Evolutionary conservation across 1,140 invertebrate species (phyloP).

Genomic region (Cotesia chilonis): DNA sequence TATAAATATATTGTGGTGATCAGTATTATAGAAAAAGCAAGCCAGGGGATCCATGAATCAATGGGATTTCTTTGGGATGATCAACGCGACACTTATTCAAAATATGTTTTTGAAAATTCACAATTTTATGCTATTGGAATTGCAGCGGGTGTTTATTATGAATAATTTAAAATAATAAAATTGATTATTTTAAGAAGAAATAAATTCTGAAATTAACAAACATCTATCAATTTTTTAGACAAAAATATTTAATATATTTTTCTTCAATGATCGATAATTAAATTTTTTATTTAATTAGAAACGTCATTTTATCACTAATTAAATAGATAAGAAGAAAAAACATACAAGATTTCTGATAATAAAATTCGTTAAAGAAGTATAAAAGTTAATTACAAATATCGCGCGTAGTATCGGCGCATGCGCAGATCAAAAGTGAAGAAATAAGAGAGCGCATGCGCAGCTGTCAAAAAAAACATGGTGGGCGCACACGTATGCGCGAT

Average conservation of each 20-base stretch:
- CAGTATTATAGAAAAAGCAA: conserved; percentile 69
- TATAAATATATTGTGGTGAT: conserved; percentile 69
- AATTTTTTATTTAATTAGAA: too few relatives aligned
- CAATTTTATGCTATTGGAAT: conserved; percentile 67
- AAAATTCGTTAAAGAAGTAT: background rate
- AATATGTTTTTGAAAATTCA: conserved; percentile 66
- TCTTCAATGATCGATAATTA: too few relatives aligned
- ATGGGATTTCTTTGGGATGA: conserved; percentile 70
- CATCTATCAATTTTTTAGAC: too few relatives aligned
- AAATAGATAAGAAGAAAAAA: too few relatives aligned
- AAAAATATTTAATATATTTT: too few relatives aligned
- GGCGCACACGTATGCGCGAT: conserved; percentile 10
- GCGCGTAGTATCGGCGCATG: too few relatives aligned
- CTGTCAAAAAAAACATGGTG: conserved; percentile 8
- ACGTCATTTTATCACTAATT: too few relatives aligned
- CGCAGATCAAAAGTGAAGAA: too few relatives aligned
- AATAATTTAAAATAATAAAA: conserved; percentile 53
- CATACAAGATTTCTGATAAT: background rate
- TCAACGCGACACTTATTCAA: conserved; percentile 67
- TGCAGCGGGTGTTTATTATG: conserved; percentile 70
- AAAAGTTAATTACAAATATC: too few relatives aligned
- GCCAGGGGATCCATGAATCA: conserved; percentile 65
- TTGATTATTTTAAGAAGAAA: background rate
- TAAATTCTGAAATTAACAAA: too few relatives aligned
- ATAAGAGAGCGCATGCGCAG: too few relatives aligned